Evolutionary conservation across 2,113 vertebrate species (phyloP), one percentile per base, ranked within the genome.

Genomic region (Actinemys pallida): DNA sequence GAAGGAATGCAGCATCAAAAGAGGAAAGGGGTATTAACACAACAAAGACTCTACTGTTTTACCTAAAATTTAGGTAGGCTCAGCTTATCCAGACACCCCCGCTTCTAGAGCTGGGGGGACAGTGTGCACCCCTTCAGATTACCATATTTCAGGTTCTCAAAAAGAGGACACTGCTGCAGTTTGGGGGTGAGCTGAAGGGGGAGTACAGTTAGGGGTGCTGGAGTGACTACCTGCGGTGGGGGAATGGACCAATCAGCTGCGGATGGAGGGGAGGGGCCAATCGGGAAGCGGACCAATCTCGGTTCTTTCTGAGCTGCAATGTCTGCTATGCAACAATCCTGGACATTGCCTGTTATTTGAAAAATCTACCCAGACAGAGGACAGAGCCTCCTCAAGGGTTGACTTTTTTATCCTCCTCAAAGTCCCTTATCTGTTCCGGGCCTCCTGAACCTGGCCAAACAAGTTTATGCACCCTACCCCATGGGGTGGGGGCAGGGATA

Each of bases 341-440:
- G 62, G 35, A 69, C 31, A n/a, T n/a, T 19, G 16, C 31, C 62
- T 19, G 31, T 19, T 65, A 1, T 16, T 69, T 35, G 62, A 69
- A 69, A 69, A 69, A n/a, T n/a, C 62, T 3, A 8, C 12, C 62
- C 1, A 1, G 31, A 62, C 29, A 59, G 57, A 59, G 27, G 57
- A 59, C 4, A 13, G 59, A 62, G 59, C 12, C 59, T 62, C 59
- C n/a, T n/a, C 62, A 17, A n/a, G 62, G 14, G 31, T 35, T 69
- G 6, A 16, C 62, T 8, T 69, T 69, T n/a, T 69, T 69, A n/a
- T 69, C 35, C 16, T 19, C 35, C 59, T 62, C 3, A n/a, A 69
- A 69, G 62, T 69, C 7, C 62, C 31, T 88, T 13, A 20, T 89
- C 3, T 1, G 7, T 50, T 86, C 31, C 1, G 14, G 1, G 0